Conservation (phyloP, 1,140 invertebrate species). For the Caenorhabditis elegans region WBcel235 BX284602.5:7068501-7069000, state of each 20-base stretch:
- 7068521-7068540: conserved; percentile 9
- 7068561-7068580: conserved; percentile 32
- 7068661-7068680: neutral
- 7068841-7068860: neutral
- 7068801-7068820: conserved; percentile 11
- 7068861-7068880: neutral
- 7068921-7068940: no score
- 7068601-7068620: conserved; percentile 34
- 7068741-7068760: conserved; percentile 52
- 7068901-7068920: no score
- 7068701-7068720: conserved; percentile 74
- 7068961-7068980: no score
- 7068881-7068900: no score
- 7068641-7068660: conserved; percentile 36
- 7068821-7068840: neutral
- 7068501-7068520: conserved; percentile 27
- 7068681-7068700: conserved; percentile 69
- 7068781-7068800: conserved; percentile 75
- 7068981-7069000: no score
- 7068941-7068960: no score
- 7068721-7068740: neutral
- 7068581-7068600: conserved; percentile 1
- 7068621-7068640: conserved; percentile 34
- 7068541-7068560: conserved; percentile 43
- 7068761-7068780: conserved; percentile 78